phyloP scores from a whole-genome alignment of 2,113 vertebrate genomes.

The Platycercus adscitus region DNA sequence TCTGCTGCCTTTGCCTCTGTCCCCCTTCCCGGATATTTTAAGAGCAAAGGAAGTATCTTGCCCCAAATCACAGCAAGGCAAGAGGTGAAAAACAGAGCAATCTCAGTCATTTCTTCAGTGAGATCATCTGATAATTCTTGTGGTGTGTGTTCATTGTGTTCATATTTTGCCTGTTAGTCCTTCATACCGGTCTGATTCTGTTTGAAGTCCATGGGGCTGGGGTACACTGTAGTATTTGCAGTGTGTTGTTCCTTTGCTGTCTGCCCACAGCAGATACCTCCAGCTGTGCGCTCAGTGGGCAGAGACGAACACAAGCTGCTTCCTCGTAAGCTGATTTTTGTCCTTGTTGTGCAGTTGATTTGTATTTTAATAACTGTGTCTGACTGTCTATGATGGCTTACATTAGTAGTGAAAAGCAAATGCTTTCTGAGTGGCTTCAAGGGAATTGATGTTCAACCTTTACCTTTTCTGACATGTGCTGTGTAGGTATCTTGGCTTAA shows the following conservation, averaged over 20 bases:
- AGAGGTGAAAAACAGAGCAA: neutral
- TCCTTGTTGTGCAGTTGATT: neutral
- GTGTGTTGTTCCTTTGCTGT: neutral
- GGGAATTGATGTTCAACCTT: neutral
- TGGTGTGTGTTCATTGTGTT: neutral
- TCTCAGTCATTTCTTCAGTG: neutral
- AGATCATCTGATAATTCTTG: neutral
- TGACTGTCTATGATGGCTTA: neutral
- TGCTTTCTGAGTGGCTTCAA: neutral
- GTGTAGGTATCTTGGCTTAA: neutral
- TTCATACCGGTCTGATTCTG: neutral
- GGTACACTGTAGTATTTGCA: neutral
- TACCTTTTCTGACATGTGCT: neutral
- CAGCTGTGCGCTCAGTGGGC: neutral
- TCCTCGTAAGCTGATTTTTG: neutral
- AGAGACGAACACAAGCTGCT: neutral
- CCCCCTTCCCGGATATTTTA: neutral
- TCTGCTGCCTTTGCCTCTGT: neutral
- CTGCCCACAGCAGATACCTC: neutral
- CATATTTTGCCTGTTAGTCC: neutral
- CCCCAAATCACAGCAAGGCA: neutral
- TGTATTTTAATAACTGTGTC: neutral
- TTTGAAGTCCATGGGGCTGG: neutral
- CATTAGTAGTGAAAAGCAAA: neutral
- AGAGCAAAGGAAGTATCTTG: neutral